These are phyloP conservation scores for Bubo scandiacus DNA, from an alignment of 2,113 vertebrate genomes.

Conservation along the genomic window DNA sequence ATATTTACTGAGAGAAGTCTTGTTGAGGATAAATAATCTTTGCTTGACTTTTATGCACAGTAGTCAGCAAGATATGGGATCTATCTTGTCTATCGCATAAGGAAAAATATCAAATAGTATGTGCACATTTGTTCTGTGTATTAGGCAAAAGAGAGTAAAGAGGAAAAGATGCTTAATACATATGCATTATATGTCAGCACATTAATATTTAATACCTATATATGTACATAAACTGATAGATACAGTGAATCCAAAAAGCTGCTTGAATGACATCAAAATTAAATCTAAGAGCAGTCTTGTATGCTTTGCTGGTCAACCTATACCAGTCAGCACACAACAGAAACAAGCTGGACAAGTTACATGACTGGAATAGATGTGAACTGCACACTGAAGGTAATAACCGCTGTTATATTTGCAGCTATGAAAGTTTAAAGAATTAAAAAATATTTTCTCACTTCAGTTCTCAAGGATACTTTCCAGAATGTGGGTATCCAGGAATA, in stretches of 20 bases:
- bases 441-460: background rate
- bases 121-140: background rate
- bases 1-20: background rate
- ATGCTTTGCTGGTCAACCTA: background rate
- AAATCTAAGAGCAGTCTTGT: background rate
- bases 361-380: background rate
- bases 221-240: background rate
- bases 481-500: background rate
- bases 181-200: background rate
- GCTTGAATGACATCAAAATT: background rate
- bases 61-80: background rate
- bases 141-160: background rate
- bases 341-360: background rate
- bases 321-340: background rate
- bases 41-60: background rate
- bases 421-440: background rate
- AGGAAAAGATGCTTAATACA: background rate
- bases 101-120: background rate
- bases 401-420: background rate
- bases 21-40: background rate
- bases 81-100: background rate
- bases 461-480: background rate
- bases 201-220: background rate
- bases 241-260: background rate
- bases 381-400: background rate